Evolutionary conservation across 2,797 vertebrate species (phyloP).

Genomic region (Enteromius argenteus): DNA sequence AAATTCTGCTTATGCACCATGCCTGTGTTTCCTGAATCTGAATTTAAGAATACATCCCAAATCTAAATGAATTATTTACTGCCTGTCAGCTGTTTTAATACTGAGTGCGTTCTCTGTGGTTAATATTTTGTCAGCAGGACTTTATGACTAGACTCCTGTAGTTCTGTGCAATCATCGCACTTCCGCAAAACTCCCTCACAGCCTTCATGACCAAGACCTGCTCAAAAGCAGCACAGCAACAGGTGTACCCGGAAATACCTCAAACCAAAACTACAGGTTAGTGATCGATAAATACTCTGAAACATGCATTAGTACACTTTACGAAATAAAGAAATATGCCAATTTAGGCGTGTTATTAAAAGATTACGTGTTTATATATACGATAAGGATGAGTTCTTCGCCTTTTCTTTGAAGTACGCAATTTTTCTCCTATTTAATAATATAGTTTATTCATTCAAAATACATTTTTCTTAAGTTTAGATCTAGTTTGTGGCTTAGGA

Average conservation of each 20-base stretch:
- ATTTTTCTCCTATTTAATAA: background rate
- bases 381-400: background rate
- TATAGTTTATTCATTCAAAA: background rate
- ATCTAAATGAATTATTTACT: background rate
- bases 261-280: conserved; percentile 40
- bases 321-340: background rate
- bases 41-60: background rate
- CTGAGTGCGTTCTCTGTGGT: background rate
- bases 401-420: background rate
- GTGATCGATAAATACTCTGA: conserved; percentile 14
- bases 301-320: background rate
- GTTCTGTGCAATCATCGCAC: background rate
- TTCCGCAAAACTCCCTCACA: background rate
- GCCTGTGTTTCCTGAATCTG: background rate
- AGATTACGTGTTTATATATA: background rate
- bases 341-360: background rate
- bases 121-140: background rate
- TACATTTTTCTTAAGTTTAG: background rate
- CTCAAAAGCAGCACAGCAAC: background rate
- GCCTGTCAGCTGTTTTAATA: background rate
- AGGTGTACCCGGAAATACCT: conserved; percentile 48
- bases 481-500: background rate
- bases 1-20: background rate
- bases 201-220: background rate
- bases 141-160: background rate